Evolutionary conservation across 2,888 invertebrate genomes (phyloP).

Genomic region (Papilio elwesi): DNA sequence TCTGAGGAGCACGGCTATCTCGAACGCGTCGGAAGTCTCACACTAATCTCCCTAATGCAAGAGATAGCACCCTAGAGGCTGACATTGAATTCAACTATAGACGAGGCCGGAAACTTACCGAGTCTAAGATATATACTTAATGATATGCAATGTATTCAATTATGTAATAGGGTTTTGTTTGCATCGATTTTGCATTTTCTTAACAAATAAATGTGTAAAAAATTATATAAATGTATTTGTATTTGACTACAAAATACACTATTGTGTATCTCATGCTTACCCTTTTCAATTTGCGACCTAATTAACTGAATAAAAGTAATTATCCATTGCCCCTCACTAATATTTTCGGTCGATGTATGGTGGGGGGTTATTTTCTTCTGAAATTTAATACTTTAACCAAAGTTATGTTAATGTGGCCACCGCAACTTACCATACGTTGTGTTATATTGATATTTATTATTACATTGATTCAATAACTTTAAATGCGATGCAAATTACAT

Average conservation of each 20-base stretch:
- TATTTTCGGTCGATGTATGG: too few species aligned
- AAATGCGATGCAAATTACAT: conserved; percentile 24
- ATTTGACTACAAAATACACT: too few species aligned
- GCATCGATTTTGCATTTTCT: too few species aligned
- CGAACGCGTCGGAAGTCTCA: conserved; percentile 42
- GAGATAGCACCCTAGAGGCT: conserved; percentile 42
- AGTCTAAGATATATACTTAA: neutral
- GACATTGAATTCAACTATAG: conserved; percentile 42
- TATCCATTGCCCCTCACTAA: too few species aligned
- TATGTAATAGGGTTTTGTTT: too few species aligned
- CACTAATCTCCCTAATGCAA: conserved; percentile 43
- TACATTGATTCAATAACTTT: conserved; percentile 12
- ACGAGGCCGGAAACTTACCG: conserved; percentile 1
- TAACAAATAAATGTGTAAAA: too few species aligned
- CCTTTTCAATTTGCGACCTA: too few species aligned
- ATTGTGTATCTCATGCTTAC: too few species aligned
- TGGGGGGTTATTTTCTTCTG: too few species aligned
- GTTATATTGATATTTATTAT: conserved; percentile 16
- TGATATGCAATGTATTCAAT: neutral
- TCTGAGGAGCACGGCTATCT: conserved; percentile 37
- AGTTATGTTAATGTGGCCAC: conserved; percentile 8
- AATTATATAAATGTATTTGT: neutral
- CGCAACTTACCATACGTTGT: neutral
- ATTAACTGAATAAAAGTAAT: too few species aligned
- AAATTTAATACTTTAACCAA: neutral